Conservation (phyloP, 2,113 vertebrate genomes). For the Galbula dea region DNA sequence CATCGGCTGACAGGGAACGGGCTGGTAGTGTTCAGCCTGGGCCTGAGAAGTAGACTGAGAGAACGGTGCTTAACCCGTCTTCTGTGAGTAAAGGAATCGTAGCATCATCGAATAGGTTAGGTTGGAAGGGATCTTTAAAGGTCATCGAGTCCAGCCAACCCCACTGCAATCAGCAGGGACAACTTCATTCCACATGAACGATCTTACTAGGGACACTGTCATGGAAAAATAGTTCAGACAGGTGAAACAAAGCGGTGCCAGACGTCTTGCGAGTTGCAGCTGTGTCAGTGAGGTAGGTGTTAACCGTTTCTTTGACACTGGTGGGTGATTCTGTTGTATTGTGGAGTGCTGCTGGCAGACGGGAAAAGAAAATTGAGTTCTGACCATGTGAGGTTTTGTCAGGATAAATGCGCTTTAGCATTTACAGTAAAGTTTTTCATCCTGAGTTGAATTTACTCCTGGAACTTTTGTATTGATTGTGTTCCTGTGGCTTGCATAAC, state of each 20-base stretch:
- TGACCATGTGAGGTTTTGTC: accelerated
- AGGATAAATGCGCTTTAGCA: background rate
- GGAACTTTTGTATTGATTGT: background rate
- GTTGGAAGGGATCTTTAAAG: too few species aligned
- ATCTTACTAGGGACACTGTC: accelerated
- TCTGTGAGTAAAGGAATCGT: background rate
- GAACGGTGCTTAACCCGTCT: too few species aligned
- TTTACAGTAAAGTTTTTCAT: background rate
- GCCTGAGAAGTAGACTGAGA: background rate
- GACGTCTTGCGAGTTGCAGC: background rate
- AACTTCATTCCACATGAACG: too few species aligned
- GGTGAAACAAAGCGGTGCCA: accelerated
- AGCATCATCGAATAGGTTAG: too few species aligned
- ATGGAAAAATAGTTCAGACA: background rate
- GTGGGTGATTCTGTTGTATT: accelerated
- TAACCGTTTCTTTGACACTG: too few species aligned
- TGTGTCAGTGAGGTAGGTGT: background rate
- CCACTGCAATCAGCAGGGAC: too few species aligned
- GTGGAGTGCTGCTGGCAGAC: background rate
- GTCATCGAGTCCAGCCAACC: too few species aligned
- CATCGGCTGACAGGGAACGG: accelerated
- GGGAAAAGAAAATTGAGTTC: too few species aligned
- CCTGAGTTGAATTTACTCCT: background rate
- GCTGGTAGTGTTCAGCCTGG: accelerated
- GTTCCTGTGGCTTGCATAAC: background rate